Evolutionary conservation across 1,140 invertebrate species (phyloP).

Genomic region (Theocolax elegans): DNA sequence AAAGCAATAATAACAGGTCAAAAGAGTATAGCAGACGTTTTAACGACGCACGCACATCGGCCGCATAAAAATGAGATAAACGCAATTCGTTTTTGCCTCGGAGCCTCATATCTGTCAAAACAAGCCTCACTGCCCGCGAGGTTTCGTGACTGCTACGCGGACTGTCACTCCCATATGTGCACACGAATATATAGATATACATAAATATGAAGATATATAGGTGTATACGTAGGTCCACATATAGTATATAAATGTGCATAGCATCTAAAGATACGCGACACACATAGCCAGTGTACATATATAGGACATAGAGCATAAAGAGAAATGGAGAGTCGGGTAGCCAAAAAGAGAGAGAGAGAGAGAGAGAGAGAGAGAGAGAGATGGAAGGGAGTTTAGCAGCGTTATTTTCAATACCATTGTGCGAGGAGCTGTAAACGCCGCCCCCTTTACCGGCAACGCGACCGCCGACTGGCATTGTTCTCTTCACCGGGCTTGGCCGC

Average conservation of each 20-base stretch:
- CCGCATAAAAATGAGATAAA: too few relatives aligned
- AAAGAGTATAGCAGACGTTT: too few relatives aligned
- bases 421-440: constrained; percentile 76
- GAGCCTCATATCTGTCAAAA: too few relatives aligned
- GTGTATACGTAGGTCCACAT: background rate
- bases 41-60: too few relatives aligned
- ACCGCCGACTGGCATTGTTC: constrained; percentile 69
- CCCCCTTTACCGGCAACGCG: constrained; percentile 78
- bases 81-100: too few relatives aligned
- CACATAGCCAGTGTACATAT: background rate
- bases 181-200: background rate
- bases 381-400: background rate
- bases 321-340: background rate
- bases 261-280: background rate
- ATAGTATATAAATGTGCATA: background rate
- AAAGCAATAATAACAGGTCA: too few relatives aligned
- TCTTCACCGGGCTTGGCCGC: constrained; percentile 8
- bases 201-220: background rate
- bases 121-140: too few relatives aligned
- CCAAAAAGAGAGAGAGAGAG: background rate
- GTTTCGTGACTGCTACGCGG: too few relatives aligned
- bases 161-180: background rate
- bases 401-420: constrained; percentile 70
- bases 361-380: background rate
- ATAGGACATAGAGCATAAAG: background rate